Evolutionary conservation across 2,888 invertebrate species (phyloP).

Genomic region (Lacanobia oleracea): DNA sequence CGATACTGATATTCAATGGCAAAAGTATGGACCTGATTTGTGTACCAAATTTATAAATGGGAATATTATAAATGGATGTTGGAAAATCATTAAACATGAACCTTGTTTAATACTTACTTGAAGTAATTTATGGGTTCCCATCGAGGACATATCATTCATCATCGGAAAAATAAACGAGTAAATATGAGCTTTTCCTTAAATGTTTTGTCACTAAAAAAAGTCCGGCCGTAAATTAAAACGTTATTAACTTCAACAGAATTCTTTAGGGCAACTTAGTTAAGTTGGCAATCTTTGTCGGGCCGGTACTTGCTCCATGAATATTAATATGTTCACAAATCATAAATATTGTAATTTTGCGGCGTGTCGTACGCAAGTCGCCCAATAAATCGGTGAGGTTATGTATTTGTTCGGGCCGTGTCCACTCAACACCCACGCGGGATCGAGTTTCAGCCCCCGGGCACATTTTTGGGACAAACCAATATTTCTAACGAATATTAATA

Average conservation of each 20-base stretch:
- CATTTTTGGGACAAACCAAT: constrained; percentile 90
- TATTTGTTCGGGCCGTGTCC: constrained; percentile 79
- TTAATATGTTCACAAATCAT: constrained; percentile 75
- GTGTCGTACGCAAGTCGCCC: constrained; percentile 71
- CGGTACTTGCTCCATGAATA: constrained; percentile 66
- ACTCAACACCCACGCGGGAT: constrained; percentile 86
- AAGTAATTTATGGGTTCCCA: constrained; percentile 22
- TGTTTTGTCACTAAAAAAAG: constrained; percentile 24
- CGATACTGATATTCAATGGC: constrained; percentile 58
- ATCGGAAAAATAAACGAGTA: constrained; percentile 24
- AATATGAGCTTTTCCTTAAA: constrained; percentile 19
- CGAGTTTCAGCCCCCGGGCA: constrained; percentile 88
- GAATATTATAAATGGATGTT: constrained; percentile 27
- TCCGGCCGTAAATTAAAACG: constrained; percentile 31
- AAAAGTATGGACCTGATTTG: constrained; percentile 72
- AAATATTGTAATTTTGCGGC: constrained; percentile 80
- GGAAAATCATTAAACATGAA: constrained; percentile 31
- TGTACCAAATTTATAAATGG: constrained; percentile 27
- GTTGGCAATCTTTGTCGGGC: constrained; percentile 49
- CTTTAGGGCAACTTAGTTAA: constrained; percentile 36
- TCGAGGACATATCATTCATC: constrained; percentile 23
- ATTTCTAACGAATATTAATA: constrained; percentile 90
- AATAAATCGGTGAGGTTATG: constrained; percentile 75
- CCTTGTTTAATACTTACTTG: constrained; percentile 21
- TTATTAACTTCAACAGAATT: constrained; percentile 35